These are phyloP conservation scores for Apomyelois bistriatella DNA, from an alignment of 2,888 invertebrate genomes.

Conservation along the genomic window DNA sequence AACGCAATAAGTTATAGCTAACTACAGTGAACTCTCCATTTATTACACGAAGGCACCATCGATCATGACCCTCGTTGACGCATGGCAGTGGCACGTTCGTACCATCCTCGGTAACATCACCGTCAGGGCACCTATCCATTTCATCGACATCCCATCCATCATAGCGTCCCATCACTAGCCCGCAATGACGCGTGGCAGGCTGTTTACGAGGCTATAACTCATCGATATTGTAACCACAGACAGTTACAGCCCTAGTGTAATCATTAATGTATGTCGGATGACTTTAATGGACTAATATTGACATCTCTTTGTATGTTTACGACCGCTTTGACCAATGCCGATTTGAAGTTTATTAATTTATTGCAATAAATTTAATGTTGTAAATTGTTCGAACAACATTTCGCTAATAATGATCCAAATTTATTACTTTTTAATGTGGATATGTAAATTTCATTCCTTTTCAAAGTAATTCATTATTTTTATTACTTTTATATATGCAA, in stretches of 20 bases:
- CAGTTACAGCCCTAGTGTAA: conserved; percentile 53
- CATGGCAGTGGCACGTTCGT: conserved; percentile 9
- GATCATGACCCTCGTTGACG: not conserved
- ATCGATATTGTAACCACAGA: conserved; percentile 50
- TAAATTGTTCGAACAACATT: not conserved
- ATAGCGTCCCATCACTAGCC: conserved; percentile 33
- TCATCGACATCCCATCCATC: conserved; percentile 19
- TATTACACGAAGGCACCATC: conserved; percentile 7
- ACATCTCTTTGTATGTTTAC: conserved; percentile 37
- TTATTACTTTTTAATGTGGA: not conserved
- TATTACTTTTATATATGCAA: not conserved
- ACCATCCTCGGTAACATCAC: not conserved
- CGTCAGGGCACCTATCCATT: conserved; percentile 8
- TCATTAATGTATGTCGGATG: conserved; percentile 54
- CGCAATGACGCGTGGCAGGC: conserved; percentile 44
- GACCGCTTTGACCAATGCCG: conserved; percentile 32
- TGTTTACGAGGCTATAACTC: conserved; percentile 60
- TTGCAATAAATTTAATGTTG: conserved; percentile 10
- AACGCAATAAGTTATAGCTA: not conserved
- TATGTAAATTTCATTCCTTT: not conserved
- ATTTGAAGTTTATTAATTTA: conserved; percentile 22
- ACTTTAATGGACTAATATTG: conserved; percentile 49
- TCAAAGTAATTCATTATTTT: too few relatives aligned
- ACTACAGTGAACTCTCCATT: not conserved
- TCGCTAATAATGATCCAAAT: not conserved